Evolutionary conservation across 1,140 invertebrate species (phyloP), one percentile per base, ranked within the genome.

Genomic region (Aricia agestis): DNA sequence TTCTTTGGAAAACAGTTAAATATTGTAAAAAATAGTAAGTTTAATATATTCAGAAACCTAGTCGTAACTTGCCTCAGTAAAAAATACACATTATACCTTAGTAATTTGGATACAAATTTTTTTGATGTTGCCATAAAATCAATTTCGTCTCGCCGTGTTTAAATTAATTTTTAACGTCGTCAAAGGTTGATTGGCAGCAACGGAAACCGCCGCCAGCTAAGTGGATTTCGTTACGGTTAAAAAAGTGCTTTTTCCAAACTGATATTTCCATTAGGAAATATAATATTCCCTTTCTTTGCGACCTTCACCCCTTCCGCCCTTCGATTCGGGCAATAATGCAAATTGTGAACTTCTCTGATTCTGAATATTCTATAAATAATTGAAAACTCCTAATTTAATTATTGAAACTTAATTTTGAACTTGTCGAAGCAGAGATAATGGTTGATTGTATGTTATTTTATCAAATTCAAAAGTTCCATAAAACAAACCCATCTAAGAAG

Each of bases 241-340:
- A 25, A 63, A 63, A 63, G 18, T 19, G 25, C 18, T 3, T 63
- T 63, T 25, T 11, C 59, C 18, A 10, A 59, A 63, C 9, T 63
- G 59, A 63, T 63, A 13, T 25, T 63, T 63, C 59, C 59, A 63
- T 63, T 63, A 63, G 6, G 17, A 6, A 63, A 63, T 63, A 63
- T 63, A 19, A 11, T 63, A 63, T 63, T 63, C 59, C 18, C 18
- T 63, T 63, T 63, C 25, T 63, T 11, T 63, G 4, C 18, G 19
- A 63, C 59, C 59, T 63, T 25, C 9, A 25, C 17, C 19, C 59
- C 19, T 63, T 63, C 6, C 13, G 19, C 59, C 18, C 19, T 63
- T 63, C 25, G 10, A 63, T 63, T 19, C 59, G 17, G 9, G 59
- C 17, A 25, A 25, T 63, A 19, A 19, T 63, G 18, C 59, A 63